A percentile compares a stretch with the other conserved stretches of the same genome.
phyloP scores from a whole-genome alignment of 2,113 vertebrate species.

The Salvelinus namaycush region DNA sequence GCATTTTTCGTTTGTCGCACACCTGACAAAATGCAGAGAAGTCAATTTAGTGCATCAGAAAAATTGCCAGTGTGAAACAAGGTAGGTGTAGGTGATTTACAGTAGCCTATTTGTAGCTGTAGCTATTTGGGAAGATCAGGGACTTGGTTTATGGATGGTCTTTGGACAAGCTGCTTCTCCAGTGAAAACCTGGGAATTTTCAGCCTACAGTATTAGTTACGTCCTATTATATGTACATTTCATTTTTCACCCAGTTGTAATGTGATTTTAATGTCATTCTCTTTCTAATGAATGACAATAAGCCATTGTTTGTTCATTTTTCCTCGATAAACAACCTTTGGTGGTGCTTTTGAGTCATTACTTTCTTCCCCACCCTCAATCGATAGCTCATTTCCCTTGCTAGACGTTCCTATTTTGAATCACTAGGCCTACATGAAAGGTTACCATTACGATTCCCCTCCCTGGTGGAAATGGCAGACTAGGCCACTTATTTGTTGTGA shows the following conservation, averaged over 20 bases:
- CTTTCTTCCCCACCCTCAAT: constrained; percentile 38
- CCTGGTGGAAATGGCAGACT: not conserved
- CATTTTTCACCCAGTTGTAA: not conserved
- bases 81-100: too few relatives aligned
- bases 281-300: not conserved
- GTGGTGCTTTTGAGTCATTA: constrained; percentile 25
- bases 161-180: not conserved
- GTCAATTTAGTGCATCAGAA: too few relatives aligned
- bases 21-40: too few relatives aligned
- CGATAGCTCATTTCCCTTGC: constrained; percentile 64
- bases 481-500: not conserved
- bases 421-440: constrained; percentile 41
- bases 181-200: not conserved
- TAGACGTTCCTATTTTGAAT: constrained; percentile 54
- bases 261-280: not conserved
- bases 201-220: not conserved
- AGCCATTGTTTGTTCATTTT: not conserved
- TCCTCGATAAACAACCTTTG: constrained; percentile 6
- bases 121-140: too few relatives aligned
- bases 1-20: too few relatives aligned
- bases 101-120: too few relatives aligned
- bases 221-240: not conserved
- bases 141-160: too few relatives aligned
- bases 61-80: too few relatives aligned
- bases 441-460: constrained; percentile 19